phyloP scores from a whole-genome alignment of 2,888 invertebrate species.

The Amphimallon solstitiale region DNA sequence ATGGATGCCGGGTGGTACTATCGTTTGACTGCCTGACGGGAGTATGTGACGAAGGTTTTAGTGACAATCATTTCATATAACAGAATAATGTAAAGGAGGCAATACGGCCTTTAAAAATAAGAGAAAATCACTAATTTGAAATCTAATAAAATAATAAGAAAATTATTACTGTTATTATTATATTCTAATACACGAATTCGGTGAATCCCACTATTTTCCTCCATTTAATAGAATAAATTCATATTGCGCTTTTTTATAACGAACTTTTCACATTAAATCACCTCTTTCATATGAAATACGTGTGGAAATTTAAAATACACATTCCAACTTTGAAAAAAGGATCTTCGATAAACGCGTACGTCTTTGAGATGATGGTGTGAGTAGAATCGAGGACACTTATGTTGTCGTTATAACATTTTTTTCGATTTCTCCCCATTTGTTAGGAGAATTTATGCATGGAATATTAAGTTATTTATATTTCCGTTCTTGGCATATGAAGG shows the following conservation, averaged over 20 bases:
- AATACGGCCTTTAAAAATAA: too few relatives aligned
- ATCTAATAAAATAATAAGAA: too few relatives aligned
- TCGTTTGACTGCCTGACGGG: too few relatives aligned
- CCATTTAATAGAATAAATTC: too few relatives aligned
- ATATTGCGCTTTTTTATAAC: background rate
- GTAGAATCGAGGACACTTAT: constrained; percentile 26
- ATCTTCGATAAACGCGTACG: background rate
- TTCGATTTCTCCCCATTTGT: constrained; percentile 41
- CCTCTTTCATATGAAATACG: background rate
- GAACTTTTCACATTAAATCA: background rate
- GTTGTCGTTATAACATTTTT: constrained; percentile 32
- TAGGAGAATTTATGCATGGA: constrained; percentile 49
- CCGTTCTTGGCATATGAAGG: constrained; percentile 45
- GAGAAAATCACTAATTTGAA: too few relatives aligned
- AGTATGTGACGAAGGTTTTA: too few relatives aligned
- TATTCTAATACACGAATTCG: too few relatives aligned
- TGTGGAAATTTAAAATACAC: constrained; percentile 5
- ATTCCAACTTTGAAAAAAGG: background rate
- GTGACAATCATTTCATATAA: too few relatives aligned
- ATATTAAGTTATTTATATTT: constrained; percentile 52
- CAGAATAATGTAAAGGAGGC: too few relatives aligned
- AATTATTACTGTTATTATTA: too few relatives aligned
- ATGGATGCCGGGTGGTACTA: too few relatives aligned
- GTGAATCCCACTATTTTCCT: too few relatives aligned
- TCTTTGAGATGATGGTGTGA: constrained; percentile 13